phyloP scores from a whole-genome alignment of 2,888 invertebrate species.

The Drosophila colorata region DNA sequence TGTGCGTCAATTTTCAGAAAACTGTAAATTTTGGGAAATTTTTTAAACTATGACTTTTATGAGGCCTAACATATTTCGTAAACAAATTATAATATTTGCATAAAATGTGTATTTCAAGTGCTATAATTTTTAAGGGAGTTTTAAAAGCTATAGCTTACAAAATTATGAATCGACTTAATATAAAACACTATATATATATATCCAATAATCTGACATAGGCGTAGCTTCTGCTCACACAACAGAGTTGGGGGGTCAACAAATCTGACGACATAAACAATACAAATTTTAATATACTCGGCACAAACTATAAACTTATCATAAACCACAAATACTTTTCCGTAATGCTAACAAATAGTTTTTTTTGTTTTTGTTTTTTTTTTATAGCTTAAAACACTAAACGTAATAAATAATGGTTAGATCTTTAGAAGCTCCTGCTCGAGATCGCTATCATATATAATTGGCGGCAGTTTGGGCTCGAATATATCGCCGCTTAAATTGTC shows the following conservation, averaged over 20 bases:
- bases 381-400: neutral
- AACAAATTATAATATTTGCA: too few relatives aligned
- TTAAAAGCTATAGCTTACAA: neutral
- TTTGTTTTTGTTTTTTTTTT: too few relatives aligned
- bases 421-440: slow-evolving; percentile 1
- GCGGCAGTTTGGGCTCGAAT: slow-evolving; percentile 1
- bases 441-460: neutral
- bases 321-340: neutral
- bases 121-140: too few relatives aligned
- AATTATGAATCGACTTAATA: neutral
- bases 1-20: too few relatives aligned
- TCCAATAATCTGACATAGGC: too few relatives aligned
- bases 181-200: neutral
- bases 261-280: neutral
- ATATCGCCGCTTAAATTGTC: neutral
- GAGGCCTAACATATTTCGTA: too few relatives aligned
- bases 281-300: neutral
- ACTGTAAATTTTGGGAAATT: too few relatives aligned
- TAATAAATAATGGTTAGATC: neutral
- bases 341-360: too few relatives aligned
- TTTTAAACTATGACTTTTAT: too few relatives aligned
- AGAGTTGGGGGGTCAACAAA: too few relatives aligned
- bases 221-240: too few relatives aligned
- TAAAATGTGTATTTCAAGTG: too few relatives aligned
- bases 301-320: neutral